A percentile compares a stretch with the other conserved stretches of the same genome.
These are phyloP conservation scores for Tupaia tana DNA, from an alignment of 2,113 vertebrate genomes.

Conservation along the genomic window DNA sequence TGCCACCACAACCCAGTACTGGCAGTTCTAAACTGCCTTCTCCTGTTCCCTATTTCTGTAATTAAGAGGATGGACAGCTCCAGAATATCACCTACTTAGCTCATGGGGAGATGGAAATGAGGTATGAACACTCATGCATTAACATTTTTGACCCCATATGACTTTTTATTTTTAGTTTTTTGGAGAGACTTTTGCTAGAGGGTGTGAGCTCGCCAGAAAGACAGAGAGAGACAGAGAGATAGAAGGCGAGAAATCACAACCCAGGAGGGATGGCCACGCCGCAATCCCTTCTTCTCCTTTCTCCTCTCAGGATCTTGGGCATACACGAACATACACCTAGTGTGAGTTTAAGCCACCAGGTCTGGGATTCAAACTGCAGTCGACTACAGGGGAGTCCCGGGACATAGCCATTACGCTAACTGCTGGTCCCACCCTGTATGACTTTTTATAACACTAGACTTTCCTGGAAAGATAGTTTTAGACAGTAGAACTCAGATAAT, in stretches of 20 bases:
- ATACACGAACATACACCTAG: too few species aligned
- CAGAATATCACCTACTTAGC: neutral
- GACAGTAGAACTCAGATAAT: neutral
- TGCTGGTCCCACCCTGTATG: neutral
- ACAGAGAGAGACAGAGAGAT: too few species aligned
- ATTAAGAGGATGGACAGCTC: neutral
- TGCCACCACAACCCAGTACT: neutral
- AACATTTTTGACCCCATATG: neutral
- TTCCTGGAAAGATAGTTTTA: constrained; percentile 8
- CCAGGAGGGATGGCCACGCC: too few species aligned
- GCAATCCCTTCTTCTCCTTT: too few species aligned
- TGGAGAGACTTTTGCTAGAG: too few species aligned
- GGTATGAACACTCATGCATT: neutral
- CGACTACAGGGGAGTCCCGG: too few species aligned
- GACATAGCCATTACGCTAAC: too few species aligned
- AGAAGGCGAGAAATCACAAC: too few species aligned
- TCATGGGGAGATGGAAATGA: neutral
- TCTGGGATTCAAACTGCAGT: too few species aligned
- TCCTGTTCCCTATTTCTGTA: neutral
- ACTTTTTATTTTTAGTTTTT: neutral
- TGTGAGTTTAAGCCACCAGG: too few species aligned
- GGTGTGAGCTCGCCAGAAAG: too few species aligned
- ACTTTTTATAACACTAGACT: neutral
- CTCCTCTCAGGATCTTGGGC: too few species aligned
- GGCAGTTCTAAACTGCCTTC: neutral